Conservation (phyloP, 2,113 vertebrate species). For the Catharus bicknelli region DNA sequence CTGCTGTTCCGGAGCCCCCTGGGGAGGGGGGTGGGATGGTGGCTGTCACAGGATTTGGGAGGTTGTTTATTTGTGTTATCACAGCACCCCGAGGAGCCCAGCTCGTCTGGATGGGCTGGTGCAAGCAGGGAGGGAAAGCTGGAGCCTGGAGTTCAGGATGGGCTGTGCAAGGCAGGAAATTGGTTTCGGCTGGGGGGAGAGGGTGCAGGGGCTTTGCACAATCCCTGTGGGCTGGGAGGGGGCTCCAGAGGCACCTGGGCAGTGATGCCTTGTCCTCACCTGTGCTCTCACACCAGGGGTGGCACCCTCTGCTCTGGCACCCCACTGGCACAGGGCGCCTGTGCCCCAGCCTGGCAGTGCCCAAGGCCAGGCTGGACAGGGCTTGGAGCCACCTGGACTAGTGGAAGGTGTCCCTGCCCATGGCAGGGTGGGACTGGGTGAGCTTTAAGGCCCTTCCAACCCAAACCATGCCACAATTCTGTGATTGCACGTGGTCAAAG, state of each 20-base stretch:
- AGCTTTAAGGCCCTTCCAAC: neutral
- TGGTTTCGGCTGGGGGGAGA: accelerated
- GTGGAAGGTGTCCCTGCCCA: neutral
- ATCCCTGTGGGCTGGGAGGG: neutral
- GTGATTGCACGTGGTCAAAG: neutral
- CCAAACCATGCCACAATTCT: neutral
- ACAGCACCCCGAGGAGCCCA: neutral
- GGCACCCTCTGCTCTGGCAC: neutral
- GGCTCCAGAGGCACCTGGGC: neutral
- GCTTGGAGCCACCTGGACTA: neutral
- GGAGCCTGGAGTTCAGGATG: neutral
- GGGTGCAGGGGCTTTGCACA: neutral
- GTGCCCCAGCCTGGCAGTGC: neutral
- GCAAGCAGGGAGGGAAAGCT: neutral
- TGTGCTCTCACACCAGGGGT: neutral
- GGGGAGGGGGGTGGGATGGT: neutral
- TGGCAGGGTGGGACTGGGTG: neutral
- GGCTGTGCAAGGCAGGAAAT: accelerated
- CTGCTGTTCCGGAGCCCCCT: neutral
- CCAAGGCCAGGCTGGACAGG: neutral
- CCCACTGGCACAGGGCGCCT: accelerated
- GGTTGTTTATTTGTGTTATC: neutral
- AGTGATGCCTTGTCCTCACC: neutral
- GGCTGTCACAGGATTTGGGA: neutral
- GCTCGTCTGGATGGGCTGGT: neutral